Base-by-base conservation (phyloP, 2,797 vertebrate genomes). In the Oophaga sylvatica region DNA sequence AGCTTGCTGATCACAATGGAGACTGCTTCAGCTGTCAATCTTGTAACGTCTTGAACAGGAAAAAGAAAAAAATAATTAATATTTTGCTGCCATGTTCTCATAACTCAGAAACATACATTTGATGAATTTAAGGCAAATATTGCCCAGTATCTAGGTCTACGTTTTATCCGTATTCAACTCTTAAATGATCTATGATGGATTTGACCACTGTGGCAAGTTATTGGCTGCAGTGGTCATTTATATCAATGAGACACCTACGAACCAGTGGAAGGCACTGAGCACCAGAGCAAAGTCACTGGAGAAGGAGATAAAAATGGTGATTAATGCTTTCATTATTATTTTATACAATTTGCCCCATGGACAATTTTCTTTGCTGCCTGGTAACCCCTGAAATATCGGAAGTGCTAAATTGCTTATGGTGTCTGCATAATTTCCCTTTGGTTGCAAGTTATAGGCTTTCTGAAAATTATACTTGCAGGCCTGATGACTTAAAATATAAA, bases 1-100 rank as follows among this genome's bases (percentile, higher is more conserved):
- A 99, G 95, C 94, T 97, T 97, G 94, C 96, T 95, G 94, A 98
- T 97, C 94, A 99, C 94, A 95, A 97, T 96, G 93, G 97, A 97
- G 83, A 98, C 90, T 85, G 96, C 96, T 93, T 97, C 96, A 92
- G 96, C 94, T 89, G 95, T 94, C 91, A 96, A 93, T 82, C 92
- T 94, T 87, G 93, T 93, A 90, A 94, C 92, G 90, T 94, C 97
- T 99, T 93, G 89, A 92, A 93, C 92, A 89, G 26, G 85, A 87
- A 90, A 71, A 92, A 87, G 78, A 93, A 90, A 93, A 93, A 90
- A 90, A 92, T 91, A 90, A 93, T 94, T 94, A 95, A 92, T 89
- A 91, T 91, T 90, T 92, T 91, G 89, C 31, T 79, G 41, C 73
- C 35, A 78, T 85, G 35, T 85, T 67, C 59, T 53, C 26, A n/a